A percentile compares a stretch with the other conserved stretches of the same genome.
Conservation (phyloP, 2,113 vertebrate species). For the Steatornis caripensis region DNA sequence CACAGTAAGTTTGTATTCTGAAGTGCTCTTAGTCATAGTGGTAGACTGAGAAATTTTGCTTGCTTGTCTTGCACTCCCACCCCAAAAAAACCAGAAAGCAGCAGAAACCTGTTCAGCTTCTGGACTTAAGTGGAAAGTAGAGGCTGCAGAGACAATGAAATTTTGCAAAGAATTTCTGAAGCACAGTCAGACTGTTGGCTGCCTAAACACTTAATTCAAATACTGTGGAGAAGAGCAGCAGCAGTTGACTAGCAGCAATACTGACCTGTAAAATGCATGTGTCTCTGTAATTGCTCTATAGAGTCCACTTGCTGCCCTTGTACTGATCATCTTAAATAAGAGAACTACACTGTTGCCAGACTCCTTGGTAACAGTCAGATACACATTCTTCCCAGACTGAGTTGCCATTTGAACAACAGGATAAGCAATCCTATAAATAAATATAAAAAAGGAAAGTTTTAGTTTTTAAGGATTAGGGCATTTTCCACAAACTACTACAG, state of each 20-base stretch:
- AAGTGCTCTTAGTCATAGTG: not conserved
- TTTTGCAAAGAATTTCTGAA: not conserved
- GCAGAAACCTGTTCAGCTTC: not conserved
- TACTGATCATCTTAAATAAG: conserved; percentile 95
- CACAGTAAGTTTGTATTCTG: not conserved
- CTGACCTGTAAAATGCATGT: conserved; percentile 95
- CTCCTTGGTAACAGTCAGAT: conserved; percentile 93
- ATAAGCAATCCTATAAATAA: conserved; percentile 81
- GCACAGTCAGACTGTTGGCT: not conserved
- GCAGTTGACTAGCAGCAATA: not conserved
- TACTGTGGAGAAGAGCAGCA: not conserved
- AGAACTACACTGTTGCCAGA: conserved; percentile 90
- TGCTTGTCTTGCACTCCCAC: not conserved
- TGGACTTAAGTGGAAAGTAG: not conserved
- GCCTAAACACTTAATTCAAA: not conserved
- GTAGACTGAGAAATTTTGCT: not conserved
- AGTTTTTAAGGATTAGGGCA: not conserved
- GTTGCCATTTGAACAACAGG: conserved; percentile 98
- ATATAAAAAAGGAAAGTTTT: not conserved
- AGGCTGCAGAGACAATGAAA: not conserved
- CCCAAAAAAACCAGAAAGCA: not conserved
- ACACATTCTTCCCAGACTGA: conserved; percentile 96
- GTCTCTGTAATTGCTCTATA: conserved; percentile 97
- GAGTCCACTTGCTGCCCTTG: conserved; percentile 92
- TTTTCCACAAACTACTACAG: not conserved